Evolutionary conservation across 2,888 invertebrate species (phyloP), one percentile per base, ranked within the genome.

Genomic region (Druceiella hillmani): DNA sequence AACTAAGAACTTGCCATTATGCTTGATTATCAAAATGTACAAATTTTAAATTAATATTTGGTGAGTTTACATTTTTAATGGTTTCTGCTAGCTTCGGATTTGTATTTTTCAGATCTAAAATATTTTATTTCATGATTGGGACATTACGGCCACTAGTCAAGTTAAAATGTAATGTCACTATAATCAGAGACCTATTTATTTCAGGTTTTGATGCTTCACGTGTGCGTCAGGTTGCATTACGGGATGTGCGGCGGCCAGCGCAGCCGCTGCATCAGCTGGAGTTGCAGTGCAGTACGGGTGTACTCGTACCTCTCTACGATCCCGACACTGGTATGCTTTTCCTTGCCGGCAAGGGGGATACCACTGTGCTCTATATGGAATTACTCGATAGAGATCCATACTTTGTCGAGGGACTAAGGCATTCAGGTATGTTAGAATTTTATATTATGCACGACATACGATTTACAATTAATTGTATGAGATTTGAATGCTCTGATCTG

Each of bases 271-370:
- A 86, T 60, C 83, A 85, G 0, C 55, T 89, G 24, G 85, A 85
- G 51, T 64, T 90, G 45, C 91, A 91, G 61, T 88, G 87, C 53
- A 88, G 89, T 33, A 90, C 90, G 13, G 91, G 92, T 16, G 85
- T 93, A 42, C 69, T 95, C 45, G 91, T 95, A 78, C 95, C 95
- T 0, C 72, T 95, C 4, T 94, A 81, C 60, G 97, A 97, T 66
- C 70, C 86, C 9, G 95, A 97, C 56, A 95, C 97, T 25, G 87
- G 87, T 52, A 93, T 97, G 92, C 74, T 95, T 42, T 94, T 95
- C 72, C 69, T 97, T 40, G 89, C 90, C 37, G 95, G 94, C 25
- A 94, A 94, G 74, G 94, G 92, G 4, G 95, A 95, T 55, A 92
- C 89, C 1, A 88, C 88, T 2, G 87, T 97, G 43, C 76, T 84